Conservation (phyloP, 2,888 invertebrate genomes). For the Phasia obesa region DNA sequence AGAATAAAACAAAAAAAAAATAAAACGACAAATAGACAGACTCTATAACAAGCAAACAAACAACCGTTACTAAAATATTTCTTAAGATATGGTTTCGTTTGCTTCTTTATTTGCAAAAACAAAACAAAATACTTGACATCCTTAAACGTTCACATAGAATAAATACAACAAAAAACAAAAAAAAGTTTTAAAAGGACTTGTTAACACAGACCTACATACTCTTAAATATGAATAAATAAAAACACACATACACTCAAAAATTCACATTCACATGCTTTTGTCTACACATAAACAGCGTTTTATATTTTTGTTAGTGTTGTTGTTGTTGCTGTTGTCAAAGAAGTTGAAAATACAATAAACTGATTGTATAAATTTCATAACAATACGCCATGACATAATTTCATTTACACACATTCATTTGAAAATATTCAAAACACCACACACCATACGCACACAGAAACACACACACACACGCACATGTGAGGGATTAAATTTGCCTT, state of each 20-base stretch:
- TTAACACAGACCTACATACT: conserved; percentile 34
- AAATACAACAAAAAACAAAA: conserved; percentile 6
- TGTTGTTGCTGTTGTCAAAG: conserved; percentile 11
- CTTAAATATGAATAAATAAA: background rate
- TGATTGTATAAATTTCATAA: conserved; percentile 54
- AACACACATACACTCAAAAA: background rate
- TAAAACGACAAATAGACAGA: conserved; percentile 8
- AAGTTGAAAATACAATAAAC: conserved; percentile 19
- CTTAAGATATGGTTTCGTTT: conserved; percentile 55
- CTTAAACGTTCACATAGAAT: conserved; percentile 47
- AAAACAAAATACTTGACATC: conserved; percentile 67
- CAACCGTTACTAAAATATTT: conserved; percentile 26
- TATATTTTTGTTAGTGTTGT: background rate
- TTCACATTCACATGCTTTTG: background rate
- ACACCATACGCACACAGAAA: too few relatives aligned
- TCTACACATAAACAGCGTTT: background rate
- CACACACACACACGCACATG: conserved; percentile 1
- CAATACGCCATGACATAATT: conserved; percentile 53
- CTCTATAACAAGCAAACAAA: conserved; percentile 1
- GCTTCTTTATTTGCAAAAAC: conserved; percentile 25
- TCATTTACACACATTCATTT: conserved; percentile 3
- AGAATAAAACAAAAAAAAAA: background rate
- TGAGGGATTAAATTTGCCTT: background rate
- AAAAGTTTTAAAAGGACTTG: conserved; percentile 29
- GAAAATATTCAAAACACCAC: too few relatives aligned